Evolutionary conservation across 2,113 vertebrate genomes (phyloP), one percentile per base, ranked within the genome.

Genomic region (Cathartes aura): DNA sequence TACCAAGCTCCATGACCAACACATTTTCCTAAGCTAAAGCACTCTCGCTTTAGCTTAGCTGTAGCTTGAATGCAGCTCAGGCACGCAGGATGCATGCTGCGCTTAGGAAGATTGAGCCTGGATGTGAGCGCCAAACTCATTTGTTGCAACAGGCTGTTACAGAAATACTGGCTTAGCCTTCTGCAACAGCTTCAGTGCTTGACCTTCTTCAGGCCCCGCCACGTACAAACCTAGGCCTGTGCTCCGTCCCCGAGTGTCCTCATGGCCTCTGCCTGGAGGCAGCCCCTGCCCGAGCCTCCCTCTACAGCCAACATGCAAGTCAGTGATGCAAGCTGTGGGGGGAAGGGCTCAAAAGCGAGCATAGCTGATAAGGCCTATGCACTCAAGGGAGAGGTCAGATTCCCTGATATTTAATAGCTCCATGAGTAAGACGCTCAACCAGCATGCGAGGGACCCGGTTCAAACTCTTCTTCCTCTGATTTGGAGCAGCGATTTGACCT

Each of bases 221-320:
- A 63, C 0, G 0, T 18, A 72, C 20, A 63, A 79, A 74, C 6
- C 7, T 10, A 58, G 42, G 27, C 34, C 55, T 20, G n/a, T 48
- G 45, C 67, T 73, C 40, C 0, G 0, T 2, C 75, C 21, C 30
- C 3, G 6, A 43, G 62, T 2, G 14, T 43, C 59, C 43, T 52
- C 52, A 38, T 6, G 42, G 38, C 36, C 55, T 47, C 68, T 12
- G 68, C 16, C 43, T 82, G 58, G 53, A 68, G 43, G 40, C 1
- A 30, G 50, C 23, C 8, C 13, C 71, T 68, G 29, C 34, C 66
- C 32, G 34, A 90, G 50, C 16, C 27, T 48, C 38, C 4, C 42
- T 43, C 48, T n/a, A 12, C 29, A 71, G 75, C 50, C 50, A 62
- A 4, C 0, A 0, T 5, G 15, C 14, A 30, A 32, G 38, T 8